Evolutionary conservation across 2,113 vertebrate genomes (phyloP).

Genomic region (Melospiza melodia): DNA sequence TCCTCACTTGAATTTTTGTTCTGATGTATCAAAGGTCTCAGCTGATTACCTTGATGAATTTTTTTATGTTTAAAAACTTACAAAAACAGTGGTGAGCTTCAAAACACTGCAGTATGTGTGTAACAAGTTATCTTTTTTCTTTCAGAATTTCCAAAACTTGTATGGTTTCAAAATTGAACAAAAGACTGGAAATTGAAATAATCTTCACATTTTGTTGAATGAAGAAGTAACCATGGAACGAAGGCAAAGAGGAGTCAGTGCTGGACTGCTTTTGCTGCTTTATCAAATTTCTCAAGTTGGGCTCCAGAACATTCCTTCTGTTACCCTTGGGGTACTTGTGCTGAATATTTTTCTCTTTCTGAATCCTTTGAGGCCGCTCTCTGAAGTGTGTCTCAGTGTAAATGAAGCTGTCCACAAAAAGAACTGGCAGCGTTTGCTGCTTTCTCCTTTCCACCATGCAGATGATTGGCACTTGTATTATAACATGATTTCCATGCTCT

Average conservation of each 20-base stretch:
- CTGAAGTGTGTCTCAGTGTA: slow-evolving; percentile 85
- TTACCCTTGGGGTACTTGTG: slow-evolving; percentile 84
- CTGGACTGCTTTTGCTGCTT: slow-evolving; percentile 85
- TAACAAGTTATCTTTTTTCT: slow-evolving; percentile 16
- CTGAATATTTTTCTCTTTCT: slow-evolving; percentile 89
- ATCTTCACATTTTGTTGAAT: neutral
- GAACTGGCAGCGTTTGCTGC: slow-evolving; percentile 88
- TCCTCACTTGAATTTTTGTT: neutral
- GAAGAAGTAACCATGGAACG: slow-evolving; percentile 61
- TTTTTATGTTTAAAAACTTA: neutral
- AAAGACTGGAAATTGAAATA: neutral
- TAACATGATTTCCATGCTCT: slow-evolving; percentile 93
- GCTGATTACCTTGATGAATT: neutral
- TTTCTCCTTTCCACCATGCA: slow-evolving; percentile 88
- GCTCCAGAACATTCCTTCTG: slow-evolving; percentile 86
- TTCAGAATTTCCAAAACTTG: slow-evolving; percentile 43
- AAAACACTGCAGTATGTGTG: neutral
- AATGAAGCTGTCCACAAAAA: slow-evolving; percentile 72
- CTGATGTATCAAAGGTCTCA: neutral
- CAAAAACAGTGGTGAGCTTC: neutral
- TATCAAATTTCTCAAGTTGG: slow-evolving; percentile 87
- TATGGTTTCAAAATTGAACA: neutral
- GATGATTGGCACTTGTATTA: slow-evolving; percentile 95
- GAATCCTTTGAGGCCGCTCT: slow-evolving; percentile 78
- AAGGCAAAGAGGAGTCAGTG: slow-evolving; percentile 74